A percentile compares a stretch with the other conserved stretches of the same genome.
These are phyloP conservation scores for Podarcis raffonei DNA, from an alignment of 2,113 vertebrate species.

Conservation along the genomic window DNA sequence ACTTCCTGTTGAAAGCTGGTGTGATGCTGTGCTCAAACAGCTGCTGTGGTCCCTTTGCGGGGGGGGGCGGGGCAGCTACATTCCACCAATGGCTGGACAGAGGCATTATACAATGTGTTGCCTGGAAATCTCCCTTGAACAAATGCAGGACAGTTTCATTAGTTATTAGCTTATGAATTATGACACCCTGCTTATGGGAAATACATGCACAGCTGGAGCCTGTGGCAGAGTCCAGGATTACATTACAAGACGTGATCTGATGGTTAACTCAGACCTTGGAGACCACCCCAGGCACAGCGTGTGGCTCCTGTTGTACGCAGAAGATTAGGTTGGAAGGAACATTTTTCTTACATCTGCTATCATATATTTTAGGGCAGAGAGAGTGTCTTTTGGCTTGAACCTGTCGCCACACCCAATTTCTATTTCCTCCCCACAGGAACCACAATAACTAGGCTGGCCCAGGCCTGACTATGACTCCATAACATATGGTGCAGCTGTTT, in stretches of 20 bases:
- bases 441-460: background rate
- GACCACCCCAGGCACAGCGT: background rate
- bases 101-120: background rate
- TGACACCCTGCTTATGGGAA: slow-evolving; percentile 36
- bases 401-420: slow-evolving; percentile 12
- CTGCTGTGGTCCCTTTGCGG: background rate
- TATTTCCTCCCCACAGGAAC: slow-evolving; percentile 6
- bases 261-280: background rate
- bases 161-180: slow-evolving; percentile 21
- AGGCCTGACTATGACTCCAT: background rate
- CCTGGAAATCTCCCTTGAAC: slow-evolving; percentile 25
- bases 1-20: background rate
- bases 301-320: rapidly evolving
- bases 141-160: background rate
- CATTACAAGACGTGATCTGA: background rate
- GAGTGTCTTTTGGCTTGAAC: background rate
- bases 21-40: background rate
- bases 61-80: background rate
- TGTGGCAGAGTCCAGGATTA: background rate
- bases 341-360: background rate
- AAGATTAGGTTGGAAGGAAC: background rate
- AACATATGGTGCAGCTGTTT: slow-evolving; percentile 28
- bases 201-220: rapidly evolving
- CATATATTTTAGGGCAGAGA: background rate
- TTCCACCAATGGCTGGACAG: slow-evolving; percentile 3